These are phyloP conservation scores for Pseudotriccus pelzelni DNA, from an alignment of 2,797 vertebrate genomes.

Conservation along the genomic window DNA sequence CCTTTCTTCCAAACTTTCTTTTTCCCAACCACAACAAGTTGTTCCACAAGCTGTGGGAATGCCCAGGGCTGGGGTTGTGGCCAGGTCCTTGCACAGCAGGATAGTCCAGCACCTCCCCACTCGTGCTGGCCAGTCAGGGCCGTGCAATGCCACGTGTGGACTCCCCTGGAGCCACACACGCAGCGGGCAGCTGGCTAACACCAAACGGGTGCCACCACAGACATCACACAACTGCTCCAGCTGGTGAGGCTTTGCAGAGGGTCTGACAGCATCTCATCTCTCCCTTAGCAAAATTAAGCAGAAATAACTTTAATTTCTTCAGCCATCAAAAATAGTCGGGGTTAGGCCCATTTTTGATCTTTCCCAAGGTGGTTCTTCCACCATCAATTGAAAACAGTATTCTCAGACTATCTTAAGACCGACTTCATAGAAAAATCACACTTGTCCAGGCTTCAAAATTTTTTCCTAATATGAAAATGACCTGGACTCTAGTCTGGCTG, in stretches of 20 bases:
- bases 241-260: accelerated
- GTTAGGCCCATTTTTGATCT: background rate
- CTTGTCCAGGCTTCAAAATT: background rate
- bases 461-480: background rate
- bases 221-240: background rate
- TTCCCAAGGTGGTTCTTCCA: background rate
- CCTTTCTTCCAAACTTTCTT: background rate
- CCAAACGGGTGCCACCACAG: background rate
- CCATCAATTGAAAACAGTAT: background rate
- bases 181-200: background rate
- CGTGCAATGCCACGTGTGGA: accelerated
- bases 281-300: background rate
- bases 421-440: background rate
- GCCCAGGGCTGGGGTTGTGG: background rate
- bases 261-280: background rate
- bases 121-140: background rate
- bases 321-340: background rate
- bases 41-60: background rate
- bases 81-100: background rate
- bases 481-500: background rate
- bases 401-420: background rate
- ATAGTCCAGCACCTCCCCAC: background rate
- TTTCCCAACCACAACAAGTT: background rate
- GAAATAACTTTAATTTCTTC: background rate
- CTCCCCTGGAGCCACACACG: background rate